Percentiles rank a stretch among this genome's conserved stretches.
Conservation (phyloP, 1,140 invertebrate species). For the Steinernema feltiae region DNA sequence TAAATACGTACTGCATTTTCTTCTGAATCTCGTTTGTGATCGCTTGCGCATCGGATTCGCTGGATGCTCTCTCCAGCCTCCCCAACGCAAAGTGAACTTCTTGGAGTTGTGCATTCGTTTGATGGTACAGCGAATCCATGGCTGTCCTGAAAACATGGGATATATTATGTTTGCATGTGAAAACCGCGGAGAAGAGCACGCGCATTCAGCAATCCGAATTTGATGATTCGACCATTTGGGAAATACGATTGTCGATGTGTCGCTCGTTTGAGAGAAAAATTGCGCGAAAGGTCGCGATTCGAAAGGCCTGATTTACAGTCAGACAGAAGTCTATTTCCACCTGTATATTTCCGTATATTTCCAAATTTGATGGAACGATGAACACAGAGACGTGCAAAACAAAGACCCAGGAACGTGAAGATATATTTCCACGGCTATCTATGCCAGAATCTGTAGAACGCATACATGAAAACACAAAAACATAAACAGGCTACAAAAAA, state of each 20-base stretch:
- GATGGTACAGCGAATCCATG: conserved; percentile 47
- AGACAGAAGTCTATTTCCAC: too few species aligned
- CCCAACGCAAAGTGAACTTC: conserved; percentile 40
- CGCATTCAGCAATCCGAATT: neutral
- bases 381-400: too few species aligned
- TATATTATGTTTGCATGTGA: neutral
- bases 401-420: too few species aligned
- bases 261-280: neutral
- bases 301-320: neutral
- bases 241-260: conserved; percentile 8
- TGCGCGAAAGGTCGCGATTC: neutral
- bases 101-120: conserved; percentile 41
- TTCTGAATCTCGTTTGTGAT: conserved; percentile 38
- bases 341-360: too few species aligned
- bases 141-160: neutral
- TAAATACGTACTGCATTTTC: conserved; percentile 42
- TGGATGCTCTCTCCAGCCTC: conserved; percentile 38
- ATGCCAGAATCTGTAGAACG: conserved; percentile 60
- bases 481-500: conserved; percentile 80
- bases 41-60: conserved; percentile 51
- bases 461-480: conserved; percentile 74
- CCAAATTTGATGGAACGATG: too few species aligned
- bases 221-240: neutral
- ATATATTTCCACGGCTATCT: conserved; percentile 29
- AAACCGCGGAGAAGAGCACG: neutral